Conservation (phyloP, 2,797 vertebrate genomes). For the Poecile montanus region DNA sequence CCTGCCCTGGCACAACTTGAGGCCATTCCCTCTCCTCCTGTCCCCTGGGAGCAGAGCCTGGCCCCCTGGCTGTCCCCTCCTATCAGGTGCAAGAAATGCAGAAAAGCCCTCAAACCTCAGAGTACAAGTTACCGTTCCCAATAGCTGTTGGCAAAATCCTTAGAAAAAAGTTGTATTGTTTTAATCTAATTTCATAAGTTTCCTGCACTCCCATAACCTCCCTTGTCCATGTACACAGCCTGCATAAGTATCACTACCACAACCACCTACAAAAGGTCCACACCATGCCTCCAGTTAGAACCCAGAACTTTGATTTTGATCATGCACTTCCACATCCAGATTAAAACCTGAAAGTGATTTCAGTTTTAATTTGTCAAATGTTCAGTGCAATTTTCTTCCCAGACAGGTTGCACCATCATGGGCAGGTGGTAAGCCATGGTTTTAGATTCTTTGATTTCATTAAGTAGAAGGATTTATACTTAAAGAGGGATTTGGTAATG, state of each 20-base stretch:
- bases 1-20: background rate
- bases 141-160: background rate
- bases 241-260: background rate
- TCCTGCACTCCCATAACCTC: background rate
- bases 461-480: background rate
- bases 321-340: background rate
- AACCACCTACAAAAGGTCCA: background rate
- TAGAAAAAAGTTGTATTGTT: background rate
- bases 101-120: background rate
- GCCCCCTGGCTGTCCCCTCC: background rate
- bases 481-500: background rate
- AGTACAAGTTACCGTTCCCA: background rate
- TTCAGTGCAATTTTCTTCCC: background rate
- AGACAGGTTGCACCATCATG: background rate
- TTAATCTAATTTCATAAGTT: background rate
- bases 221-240: background rate
- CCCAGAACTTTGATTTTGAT: background rate
- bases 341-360: background rate
- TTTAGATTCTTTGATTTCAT: background rate
- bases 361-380: background rate
- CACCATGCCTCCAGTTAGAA: background rate
- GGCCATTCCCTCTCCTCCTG: fast-evolving
- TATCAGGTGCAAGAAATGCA: background rate
- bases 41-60: fast-evolving
- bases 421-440: background rate